A percentile compares a stretch with the other conserved stretches of the same genome.
Evolutionary conservation across 2,113 vertebrate genomes (phyloP).

Genomic region (Electrona antarctica): DNA sequence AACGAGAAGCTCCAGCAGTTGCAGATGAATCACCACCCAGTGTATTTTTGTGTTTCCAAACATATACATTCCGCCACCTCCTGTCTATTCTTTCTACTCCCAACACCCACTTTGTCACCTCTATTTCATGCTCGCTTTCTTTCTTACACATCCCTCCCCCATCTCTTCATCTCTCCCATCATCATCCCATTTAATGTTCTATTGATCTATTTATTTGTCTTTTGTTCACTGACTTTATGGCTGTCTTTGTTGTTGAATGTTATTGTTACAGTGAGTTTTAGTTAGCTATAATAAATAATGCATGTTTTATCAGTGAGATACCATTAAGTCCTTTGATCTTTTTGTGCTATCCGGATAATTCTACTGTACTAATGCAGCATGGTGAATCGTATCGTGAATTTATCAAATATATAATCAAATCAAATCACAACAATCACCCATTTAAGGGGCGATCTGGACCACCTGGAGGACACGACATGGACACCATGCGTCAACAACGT

Average conservation of each 20-base stretch:
- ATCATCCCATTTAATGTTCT: neutral
- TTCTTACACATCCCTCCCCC: slow-evolving; percentile 20
- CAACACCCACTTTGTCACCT: slow-evolving; percentile 44
- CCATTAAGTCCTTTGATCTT: no score
- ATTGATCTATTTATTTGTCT: no score
- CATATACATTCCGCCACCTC: slow-evolving; percentile 46
- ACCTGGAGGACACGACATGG: slow-evolving; percentile 91
- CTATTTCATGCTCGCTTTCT: neutral
- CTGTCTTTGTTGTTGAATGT: no score
- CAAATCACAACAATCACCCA: no score
- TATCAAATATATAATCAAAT: no score
- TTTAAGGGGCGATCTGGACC: slow-evolving; percentile 90
- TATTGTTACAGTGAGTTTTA: no score
- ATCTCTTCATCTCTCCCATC: neutral
- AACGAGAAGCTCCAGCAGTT: neutral
- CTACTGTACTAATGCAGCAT: no score
- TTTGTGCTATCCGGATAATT: no score
- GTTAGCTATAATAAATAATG: no score
- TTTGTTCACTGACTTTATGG: no score
- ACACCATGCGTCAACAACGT: slow-evolving; percentile 97
- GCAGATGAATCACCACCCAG: slow-evolving; percentile 6
- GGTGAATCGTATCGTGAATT: no score
- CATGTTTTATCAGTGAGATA: no score
- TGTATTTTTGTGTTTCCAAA: slow-evolving; percentile 26
- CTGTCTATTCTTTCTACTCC: slow-evolving; percentile 38